Evolutionary conservation across 2,888 invertebrate genomes (phyloP), one percentile per base, ranked within the genome.

Genomic region (Lasioglossum lativentre): DNA sequence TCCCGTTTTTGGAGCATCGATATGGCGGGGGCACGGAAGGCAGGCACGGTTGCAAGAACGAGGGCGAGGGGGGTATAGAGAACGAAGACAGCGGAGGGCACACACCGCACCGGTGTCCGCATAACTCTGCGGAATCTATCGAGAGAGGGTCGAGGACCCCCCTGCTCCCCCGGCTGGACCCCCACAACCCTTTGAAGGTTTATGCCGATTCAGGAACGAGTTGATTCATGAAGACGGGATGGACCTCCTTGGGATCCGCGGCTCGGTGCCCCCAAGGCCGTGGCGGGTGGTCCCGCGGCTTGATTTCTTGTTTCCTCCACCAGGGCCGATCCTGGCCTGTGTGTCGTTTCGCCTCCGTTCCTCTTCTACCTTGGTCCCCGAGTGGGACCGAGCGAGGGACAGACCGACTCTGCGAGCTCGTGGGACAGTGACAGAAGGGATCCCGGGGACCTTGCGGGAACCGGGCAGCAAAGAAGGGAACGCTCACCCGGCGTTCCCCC

Each of bases 191-290:
- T 90, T 91, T 93, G 93, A 94, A 93, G 92, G 93, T 94, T 94
- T 94, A 95, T 94, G 93, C 94, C 94, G 94, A 94, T 94, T 94
- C 93, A 93, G 92, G 93, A 92, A 90, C 90, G 92, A 91, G 93
- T 95, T 95, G 95, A 95, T 95, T 95, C 95, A 95, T 95, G 95
- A 94, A 95, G 95, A 95, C 93, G 93, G 93, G 93, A 93, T 91
- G 93, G 95, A 95, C 95, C 95, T 95, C 95, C 95, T 94, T 92
- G 94, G 93, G 94, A 93, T 94, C 93, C 93, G 93, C 92, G 92
- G 92, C 93, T 90, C 91, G 89, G 87, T 90, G 92, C 88, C 90
- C 90, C 93, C 93, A 93, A 93, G 94, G 93, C 91, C 93, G 92
- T 93, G 91, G 94, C 95, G 95, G 95, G 95, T 95, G 95, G 95